Evolutionary conservation across 1,140 invertebrate species (phyloP).

Genomic region (Macrostomum lignano): DNA sequence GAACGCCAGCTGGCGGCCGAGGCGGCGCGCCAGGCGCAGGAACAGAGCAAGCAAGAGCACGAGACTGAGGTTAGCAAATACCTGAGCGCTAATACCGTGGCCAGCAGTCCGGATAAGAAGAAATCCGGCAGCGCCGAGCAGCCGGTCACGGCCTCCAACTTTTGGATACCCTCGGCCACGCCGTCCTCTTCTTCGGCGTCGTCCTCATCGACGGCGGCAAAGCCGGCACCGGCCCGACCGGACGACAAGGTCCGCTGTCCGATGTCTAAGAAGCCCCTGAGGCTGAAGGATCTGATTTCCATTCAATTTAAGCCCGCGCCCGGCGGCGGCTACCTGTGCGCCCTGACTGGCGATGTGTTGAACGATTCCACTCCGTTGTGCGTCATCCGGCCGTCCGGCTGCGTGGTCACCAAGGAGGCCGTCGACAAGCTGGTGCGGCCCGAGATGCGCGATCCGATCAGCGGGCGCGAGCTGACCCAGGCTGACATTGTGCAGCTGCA

Average conservation of each 20-base stretch:
- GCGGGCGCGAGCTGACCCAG: conserved; percentile 52
- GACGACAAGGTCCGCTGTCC: conserved; percentile 60
- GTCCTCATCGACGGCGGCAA: too few species aligned
- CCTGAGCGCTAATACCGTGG: background rate
- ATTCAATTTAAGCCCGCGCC: conserved; percentile 46
- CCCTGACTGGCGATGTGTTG: conserved; percentile 75
- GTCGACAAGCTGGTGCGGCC: conserved; percentile 80
- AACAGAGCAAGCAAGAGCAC: background rate
- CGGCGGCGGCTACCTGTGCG: conserved; percentile 58
- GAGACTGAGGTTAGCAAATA: background rate
- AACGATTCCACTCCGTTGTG: conserved; percentile 78
- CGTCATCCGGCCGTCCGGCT: conserved; percentile 58
- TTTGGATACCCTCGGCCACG: conserved; percentile 84
- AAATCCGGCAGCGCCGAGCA: background rate
- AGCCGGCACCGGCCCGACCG: too few species aligned
- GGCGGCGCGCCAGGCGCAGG: background rate
- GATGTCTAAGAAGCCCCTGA: conserved; percentile 57
- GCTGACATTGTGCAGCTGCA: conserved; percentile 70
- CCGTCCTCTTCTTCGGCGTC: too few species aligned
- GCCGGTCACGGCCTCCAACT: conserved; percentile 35
- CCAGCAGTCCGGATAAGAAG: too few species aligned
- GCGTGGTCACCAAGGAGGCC: conserved; percentile 82
- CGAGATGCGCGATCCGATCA: conserved; percentile 81
- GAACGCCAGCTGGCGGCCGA: conserved; percentile 39
- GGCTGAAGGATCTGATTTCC: conserved; percentile 63